phyloP scores from a whole-genome alignment of 1,140 invertebrate genomes.

The Ptiloglossa arizonensis region DNA sequence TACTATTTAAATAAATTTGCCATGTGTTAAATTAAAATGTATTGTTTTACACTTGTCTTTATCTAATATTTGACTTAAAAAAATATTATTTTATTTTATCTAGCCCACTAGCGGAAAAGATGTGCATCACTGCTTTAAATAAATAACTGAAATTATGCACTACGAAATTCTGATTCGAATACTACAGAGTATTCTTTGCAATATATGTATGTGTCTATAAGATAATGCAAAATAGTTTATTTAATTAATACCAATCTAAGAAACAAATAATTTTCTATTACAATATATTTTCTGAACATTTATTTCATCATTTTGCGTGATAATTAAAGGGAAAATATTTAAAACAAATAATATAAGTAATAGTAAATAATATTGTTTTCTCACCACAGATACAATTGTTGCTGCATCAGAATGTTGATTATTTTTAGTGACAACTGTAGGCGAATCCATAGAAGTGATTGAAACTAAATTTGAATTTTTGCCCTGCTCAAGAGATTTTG shows the following conservation, averaged over 20 bases:
- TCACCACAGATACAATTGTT: conserved; percentile 89
- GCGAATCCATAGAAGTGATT: conserved; percentile 77
- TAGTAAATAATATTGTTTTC: conserved; percentile 64
- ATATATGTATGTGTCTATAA: neutral
- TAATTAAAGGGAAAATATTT: neutral
- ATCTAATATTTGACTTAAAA: too few species aligned
- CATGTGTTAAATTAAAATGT: too few species aligned
- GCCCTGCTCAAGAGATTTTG: conserved; percentile 75
- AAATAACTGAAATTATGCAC: neutral
- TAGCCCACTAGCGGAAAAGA: too few species aligned
- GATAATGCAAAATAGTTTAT: conserved; percentile 1
- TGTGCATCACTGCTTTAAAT: too few species aligned
- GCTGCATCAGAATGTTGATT: conserved; percentile 83
- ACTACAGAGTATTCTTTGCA: neutral
- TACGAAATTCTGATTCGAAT: neutral
- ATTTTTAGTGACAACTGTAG: conserved; percentile 70
- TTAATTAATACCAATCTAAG: conserved; percentile 18
- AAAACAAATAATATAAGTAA: neutral
- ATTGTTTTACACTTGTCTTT: too few species aligned
- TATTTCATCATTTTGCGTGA: neutral
- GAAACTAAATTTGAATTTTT: conserved; percentile 80
- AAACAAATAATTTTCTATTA: neutral
- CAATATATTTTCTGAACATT: neutral
- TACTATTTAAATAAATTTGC: too few species aligned
- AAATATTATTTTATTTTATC: too few species aligned